Evolutionary conservation across 30 jellyfish, hydroid and myxozoan genomes (phyloP).

Genomic region (Aurelia sp.): DNA sequence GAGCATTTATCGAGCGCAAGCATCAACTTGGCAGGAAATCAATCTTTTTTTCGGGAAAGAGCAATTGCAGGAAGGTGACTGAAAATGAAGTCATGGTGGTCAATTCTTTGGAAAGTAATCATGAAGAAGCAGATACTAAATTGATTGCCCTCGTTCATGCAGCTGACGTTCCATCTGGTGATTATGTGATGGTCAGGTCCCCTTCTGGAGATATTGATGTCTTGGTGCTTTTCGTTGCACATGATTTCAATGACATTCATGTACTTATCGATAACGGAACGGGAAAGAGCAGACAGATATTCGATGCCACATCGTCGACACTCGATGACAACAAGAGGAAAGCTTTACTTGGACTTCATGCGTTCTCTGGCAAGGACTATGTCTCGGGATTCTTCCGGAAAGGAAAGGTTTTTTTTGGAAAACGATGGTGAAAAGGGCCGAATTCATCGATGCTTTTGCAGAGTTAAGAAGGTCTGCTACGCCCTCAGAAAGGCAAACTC

Average conservation of each 20-base stretch:
- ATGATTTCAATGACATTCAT: background rate
- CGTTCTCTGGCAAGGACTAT: constrained; percentile 57
- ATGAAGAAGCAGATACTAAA: constrained; percentile 36
- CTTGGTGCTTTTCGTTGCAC: background rate
- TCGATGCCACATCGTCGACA: constrained; percentile 44
- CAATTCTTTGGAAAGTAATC: constrained; percentile 8
- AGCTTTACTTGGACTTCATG: constrained; percentile 59
- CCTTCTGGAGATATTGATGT: constrained; percentile 53
- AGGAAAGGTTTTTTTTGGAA: constrained; percentile 48
- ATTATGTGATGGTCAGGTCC: constrained; percentile 39
- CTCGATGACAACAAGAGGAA: constrained; percentile 30
- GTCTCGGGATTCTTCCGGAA: constrained; percentile 38
- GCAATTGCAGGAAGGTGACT: constrained; percentile 21
- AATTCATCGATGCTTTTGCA: constrained; percentile 38
- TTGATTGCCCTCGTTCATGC: constrained; percentile 45
- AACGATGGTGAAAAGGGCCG: constrained; percentile 9
- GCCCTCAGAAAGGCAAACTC: constrained; percentile 1
- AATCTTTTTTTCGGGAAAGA: constrained; percentile 7
- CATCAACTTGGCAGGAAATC: constrained; percentile 6
- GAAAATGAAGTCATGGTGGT: constrained; percentile 1
- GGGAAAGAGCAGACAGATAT: constrained; percentile 29
- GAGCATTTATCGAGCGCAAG: constrained; percentile 13
- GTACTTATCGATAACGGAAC: constrained; percentile 35
- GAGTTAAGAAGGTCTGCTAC: constrained; percentile 11
- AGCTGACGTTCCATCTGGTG: constrained; percentile 38